Conservation (phyloP, 2,113 vertebrate genomes). For the Anolis carolinensis region DNA sequence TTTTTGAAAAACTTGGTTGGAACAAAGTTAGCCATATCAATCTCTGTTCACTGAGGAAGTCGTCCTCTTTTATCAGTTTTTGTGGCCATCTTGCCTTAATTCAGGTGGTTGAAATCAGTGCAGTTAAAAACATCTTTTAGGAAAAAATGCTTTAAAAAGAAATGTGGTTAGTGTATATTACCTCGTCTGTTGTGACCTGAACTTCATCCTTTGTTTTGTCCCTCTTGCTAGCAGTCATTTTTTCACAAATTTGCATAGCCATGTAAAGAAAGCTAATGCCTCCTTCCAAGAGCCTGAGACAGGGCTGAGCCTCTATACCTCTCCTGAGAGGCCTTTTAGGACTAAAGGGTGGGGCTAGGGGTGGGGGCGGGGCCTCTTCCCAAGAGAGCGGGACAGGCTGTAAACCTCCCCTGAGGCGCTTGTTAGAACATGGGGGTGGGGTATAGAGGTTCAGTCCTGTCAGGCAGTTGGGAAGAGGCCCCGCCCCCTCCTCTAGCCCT, state of each 20-base stretch:
- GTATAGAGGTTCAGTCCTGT: too few relatives aligned
- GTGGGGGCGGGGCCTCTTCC: too few relatives aligned
- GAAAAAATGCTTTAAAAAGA: background rate
- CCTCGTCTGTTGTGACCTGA: background rate
- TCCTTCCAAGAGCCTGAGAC: too few relatives aligned
- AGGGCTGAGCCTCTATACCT: too few relatives aligned
- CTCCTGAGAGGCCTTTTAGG: too few relatives aligned
- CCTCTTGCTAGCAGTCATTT: background rate
- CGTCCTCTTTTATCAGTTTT: background rate
- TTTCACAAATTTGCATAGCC: background rate
- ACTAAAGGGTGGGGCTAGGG: too few relatives aligned
- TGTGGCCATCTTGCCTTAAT: background rate
- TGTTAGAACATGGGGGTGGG: too few relatives aligned
- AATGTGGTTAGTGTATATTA: background rate
- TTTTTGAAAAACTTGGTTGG: background rate
- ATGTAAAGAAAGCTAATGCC: background rate
- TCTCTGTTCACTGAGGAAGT: background rate
- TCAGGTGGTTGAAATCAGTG: background rate
- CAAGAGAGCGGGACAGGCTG: too few relatives aligned
- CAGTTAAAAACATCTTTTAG: background rate
- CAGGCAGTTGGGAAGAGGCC: too few relatives aligned
- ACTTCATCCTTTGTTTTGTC: background rate
- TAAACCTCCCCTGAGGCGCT: too few relatives aligned
- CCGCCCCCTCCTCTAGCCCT: too few relatives aligned
- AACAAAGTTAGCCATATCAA: background rate